These are phyloP conservation scores for Pachyuromys duprasi DNA, from an alignment of 2,797 vertebrate genomes.

Conservation along the genomic window DNA sequence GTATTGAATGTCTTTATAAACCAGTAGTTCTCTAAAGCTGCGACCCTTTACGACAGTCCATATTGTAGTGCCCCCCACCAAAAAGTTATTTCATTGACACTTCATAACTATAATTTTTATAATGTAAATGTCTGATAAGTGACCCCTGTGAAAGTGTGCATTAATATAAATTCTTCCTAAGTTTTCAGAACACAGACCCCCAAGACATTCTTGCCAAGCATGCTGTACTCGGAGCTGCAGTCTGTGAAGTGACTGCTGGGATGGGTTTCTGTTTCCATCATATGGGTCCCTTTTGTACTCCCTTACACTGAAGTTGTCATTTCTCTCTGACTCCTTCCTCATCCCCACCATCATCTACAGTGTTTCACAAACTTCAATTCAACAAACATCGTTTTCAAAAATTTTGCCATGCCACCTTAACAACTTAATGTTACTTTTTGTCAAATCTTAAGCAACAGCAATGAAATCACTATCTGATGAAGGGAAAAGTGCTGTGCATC, in stretches of 20 bases:
- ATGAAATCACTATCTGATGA: background rate
- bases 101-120: background rate
- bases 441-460: slow-evolving; percentile 13
- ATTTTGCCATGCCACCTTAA: background rate
- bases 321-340: background rate
- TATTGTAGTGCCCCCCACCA: background rate
- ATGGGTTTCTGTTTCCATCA: background rate
- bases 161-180: background rate
- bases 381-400: background rate
- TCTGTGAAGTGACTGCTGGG: accelerated
- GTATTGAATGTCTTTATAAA: slow-evolving; percentile 36
- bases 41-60: background rate
- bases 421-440: background rate
- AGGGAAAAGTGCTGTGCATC: background rate
- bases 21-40: background rate
- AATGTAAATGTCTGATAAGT: background rate
- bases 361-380: background rate
- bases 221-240: background rate
- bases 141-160: background rate
- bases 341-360: background rate
- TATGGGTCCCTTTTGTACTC: background rate
- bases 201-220: background rate
- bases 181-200: background rate
- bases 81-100: background rate
- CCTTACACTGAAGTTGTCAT: background rate